Base-by-base conservation (phyloP, 2,797 vertebrate genomes). In the Amniataba percoides region DNA sequence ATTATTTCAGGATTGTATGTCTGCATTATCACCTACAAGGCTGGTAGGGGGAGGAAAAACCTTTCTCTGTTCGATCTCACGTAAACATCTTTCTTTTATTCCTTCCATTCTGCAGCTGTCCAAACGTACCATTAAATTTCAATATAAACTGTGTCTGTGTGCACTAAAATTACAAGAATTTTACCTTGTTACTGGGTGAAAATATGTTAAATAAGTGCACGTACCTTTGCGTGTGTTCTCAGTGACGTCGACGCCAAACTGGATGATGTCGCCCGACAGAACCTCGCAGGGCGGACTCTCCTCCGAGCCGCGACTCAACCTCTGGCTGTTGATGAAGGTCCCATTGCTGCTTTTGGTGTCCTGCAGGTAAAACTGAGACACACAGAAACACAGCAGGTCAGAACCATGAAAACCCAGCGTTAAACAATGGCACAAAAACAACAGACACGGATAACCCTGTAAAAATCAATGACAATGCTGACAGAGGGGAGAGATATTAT, bases 301-400 rank as follows among this genome's bases (percentile, higher is more conserved):
- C 93, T 99, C 98, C 0, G 98, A 99, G 87, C 98, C 98, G 43
- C 98, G 96, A 89, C 98, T 99, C 94, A 99, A 91, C 89, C 98
- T 95, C 95, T 99, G 98, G 94, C 98, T 99, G 95, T 99, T 99
- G 94, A 99, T 98, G 95, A 99, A 99, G 70, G 98, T 99, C 92
- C 98, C 98, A 82, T 99, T 99, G 95, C 98, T 99, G 96, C 98
- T 99, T 93, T 99, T 99, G 91, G 98, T 99, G 96, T 99, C 98
- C 96, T 99, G 98, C 88, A 99, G 96, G 94, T 99, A 99, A 92
- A 99, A 99, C 98, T 99, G 39, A 27, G 9, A 91, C 87, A 93
- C 90, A 85, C 78, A 84, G 49, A 85, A 73, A 75, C 67, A 83
- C 11, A 80, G 19, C 46, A 62, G 18, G 62, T 59, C 0, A 82